Conservation (phyloP, 2,797 vertebrate genomes). For the Microctenopoma stevenorrisi region DNA sequence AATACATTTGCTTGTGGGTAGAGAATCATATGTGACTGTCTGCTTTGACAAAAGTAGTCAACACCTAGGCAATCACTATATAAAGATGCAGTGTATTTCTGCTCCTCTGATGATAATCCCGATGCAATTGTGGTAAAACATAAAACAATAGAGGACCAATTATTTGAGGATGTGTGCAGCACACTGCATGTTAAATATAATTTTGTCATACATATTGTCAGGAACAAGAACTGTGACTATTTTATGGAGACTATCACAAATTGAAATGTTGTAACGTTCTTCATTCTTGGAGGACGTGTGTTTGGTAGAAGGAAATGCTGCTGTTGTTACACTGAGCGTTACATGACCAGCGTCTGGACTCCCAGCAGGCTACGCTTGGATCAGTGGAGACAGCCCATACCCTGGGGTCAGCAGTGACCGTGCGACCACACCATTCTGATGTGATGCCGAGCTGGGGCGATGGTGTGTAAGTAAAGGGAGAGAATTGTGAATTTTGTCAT, state of each 20-base stretch:
- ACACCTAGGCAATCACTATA: constrained; percentile 67
- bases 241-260: not conserved
- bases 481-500: constrained; percentile 90
- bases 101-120: constrained; percentile 12
- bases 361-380: constrained; percentile 87
- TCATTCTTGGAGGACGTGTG: constrained; percentile 77
- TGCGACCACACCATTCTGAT: constrained; percentile 78
- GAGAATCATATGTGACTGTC: constrained; percentile 64
- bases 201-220: not conserved
- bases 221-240: not conserved
- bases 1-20: constrained; percentile 87
- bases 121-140: constrained; percentile 1
- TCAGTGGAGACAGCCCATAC: constrained; percentile 91
- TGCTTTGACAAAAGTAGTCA: constrained; percentile 87
- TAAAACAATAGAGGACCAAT: constrained; percentile 23
- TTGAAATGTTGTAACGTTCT: constrained; percentile 25
- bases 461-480: constrained; percentile 95
- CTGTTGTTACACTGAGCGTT: constrained; percentile 64
- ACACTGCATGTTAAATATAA: constrained; percentile 8
- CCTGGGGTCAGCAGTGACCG: constrained; percentile 88
- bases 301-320: constrained; percentile 78
- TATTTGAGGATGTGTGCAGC: constrained; percentile 1
- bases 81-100: constrained; percentile 40
- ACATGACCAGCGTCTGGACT: constrained; percentile 81
- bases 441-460: constrained; percentile 92